These are phyloP conservation scores for Terrapene triunguis DNA, from an alignment of 2,113 vertebrate species.

Conservation along the genomic window DNA sequence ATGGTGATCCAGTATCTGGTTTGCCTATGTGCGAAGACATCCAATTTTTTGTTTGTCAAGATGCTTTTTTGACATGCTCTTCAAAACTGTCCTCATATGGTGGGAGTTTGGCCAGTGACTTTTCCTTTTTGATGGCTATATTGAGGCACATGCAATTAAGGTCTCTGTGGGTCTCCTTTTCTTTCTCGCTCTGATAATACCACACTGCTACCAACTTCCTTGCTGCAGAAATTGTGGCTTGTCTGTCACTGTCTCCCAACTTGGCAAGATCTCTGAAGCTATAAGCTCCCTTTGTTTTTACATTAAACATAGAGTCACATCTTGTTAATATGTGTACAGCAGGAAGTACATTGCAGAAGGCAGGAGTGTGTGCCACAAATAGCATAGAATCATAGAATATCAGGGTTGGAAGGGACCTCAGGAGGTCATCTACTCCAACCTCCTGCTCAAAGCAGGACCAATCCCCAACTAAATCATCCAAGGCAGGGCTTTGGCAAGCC, in stretches of 20 bases:
- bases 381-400: not conserved
- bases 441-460: no score
- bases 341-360: not conserved
- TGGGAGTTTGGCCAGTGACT: not conserved
- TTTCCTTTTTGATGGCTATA: not conserved
- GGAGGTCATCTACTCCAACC: no score
- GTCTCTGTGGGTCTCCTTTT: not conserved
- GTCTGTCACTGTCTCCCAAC: not conserved
- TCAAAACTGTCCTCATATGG: not conserved
- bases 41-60: not conserved
- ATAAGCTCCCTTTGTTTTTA: not conserved
- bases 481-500: no score
- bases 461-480: no score
- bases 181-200: not conserved
- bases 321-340: not conserved
- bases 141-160: not conserved
- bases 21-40: not conserved
- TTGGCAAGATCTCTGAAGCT: not conserved
- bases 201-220: not conserved
- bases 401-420: no score
- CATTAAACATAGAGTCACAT: not conserved
- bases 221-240: not conserved
- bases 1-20: not conserved
- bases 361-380: not conserved
- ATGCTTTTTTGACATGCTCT: not conserved